Evolutionary conservation across 2,113 vertebrate species (phyloP), one percentile per base, ranked within the genome.

Genomic region (Mandrillus leucophaeus): DNA sequence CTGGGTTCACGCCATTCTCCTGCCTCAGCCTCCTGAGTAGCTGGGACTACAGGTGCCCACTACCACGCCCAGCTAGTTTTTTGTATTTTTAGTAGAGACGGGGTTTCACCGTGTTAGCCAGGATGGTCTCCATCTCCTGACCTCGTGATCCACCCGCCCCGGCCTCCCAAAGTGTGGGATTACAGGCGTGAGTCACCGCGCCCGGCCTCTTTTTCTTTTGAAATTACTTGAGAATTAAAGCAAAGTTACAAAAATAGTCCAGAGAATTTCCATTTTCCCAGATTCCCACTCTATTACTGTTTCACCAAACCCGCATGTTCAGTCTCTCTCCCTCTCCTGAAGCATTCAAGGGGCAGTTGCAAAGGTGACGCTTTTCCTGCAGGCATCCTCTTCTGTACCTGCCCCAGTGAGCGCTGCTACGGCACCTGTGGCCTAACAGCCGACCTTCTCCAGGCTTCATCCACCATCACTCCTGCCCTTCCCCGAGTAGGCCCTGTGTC

Each of bases 181-280:
- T 13, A 14, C 13, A 50, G 48, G 48, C 48, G 13, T 50, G 3
- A 50, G 48, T 1, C 48, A 13, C 48, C 3, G 13, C 48, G 1
- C 48, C 13, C 13, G 48, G 11, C 48, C 48, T 40, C n/a, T 72
- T 93, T 96, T 93, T 84, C 32, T 64, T 68, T 80, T 84, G 79
- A 84, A 70, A 90, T 79, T 83, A 78, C 40, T 89, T 89, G 35
- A 79, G 12, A 83, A 48, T n/a, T 64, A 61, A 35, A 82, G 32
- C 27, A 82, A 82, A 88, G 30, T 83, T 84, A 50, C 40, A 79
- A 35, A 96, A 79, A 40, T 50, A 72, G 35, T 79, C 32, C 70
- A 93, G 50, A 84, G 25, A 55, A 80, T 85, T 85, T 30, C n/a
- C 16, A n/a, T 90, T 86, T 90, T 43, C 55, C 86, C 87, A 55